phyloP scores from a whole-genome alignment of 2,797 vertebrate species.

The Gila robusta region DNA sequence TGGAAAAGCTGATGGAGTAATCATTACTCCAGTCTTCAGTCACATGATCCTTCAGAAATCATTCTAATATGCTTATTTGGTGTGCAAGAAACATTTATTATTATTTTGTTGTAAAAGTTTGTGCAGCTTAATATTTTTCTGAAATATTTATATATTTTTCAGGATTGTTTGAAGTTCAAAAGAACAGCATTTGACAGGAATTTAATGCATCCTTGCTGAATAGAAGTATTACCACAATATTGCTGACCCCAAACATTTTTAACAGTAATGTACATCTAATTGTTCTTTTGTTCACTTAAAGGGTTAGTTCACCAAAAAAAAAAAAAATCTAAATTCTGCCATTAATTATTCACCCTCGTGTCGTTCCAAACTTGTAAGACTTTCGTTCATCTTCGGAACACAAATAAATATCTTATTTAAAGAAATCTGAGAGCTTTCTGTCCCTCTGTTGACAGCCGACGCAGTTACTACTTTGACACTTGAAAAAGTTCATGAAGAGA shows the following conservation, averaged over 20 bases:
- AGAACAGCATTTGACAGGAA: background rate
- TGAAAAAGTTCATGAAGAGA: too few species aligned
- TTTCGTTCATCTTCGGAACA: too few species aligned
- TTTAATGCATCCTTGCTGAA: background rate
- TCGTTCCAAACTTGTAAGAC: too few species aligned
- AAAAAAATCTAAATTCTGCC: too few species aligned
- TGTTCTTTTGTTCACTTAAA: background rate
- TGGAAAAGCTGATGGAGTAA: background rate
- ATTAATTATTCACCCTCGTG: too few species aligned
- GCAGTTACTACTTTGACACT: too few species aligned
- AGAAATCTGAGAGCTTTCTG: too few species aligned
- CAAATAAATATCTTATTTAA: too few species aligned
- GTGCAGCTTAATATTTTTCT: background rate
- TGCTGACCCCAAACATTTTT: background rate
- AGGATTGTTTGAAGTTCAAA: background rate
- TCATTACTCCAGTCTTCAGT: background rate
- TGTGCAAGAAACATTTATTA: background rate
- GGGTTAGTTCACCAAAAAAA: too few species aligned
- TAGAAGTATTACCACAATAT: background rate
- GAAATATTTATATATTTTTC: background rate
- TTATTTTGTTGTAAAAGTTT: background rate
- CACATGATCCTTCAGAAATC: background rate
- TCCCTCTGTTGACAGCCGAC: too few species aligned
- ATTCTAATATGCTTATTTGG: background rate
- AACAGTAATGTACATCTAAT: background rate